Evolutionary conservation across 2,888 invertebrate genomes (phyloP).

Genomic region (Selenia dentaria): DNA sequence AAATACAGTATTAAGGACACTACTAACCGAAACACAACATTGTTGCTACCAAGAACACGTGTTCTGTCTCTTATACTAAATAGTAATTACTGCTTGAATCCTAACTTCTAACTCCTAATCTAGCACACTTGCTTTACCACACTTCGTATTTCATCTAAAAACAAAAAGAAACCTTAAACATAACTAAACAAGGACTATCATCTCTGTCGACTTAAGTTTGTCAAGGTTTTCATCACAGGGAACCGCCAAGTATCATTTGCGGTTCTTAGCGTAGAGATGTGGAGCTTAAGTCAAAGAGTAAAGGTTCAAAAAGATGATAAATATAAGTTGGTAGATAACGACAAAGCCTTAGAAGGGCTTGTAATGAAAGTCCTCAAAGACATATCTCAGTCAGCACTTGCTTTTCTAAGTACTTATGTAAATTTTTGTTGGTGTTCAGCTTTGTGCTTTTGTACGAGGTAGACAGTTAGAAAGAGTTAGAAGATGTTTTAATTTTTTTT

Average conservation of each 20-base stretch:
- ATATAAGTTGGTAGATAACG: conserved; percentile 4
- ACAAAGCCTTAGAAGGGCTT: conserved; percentile 8
- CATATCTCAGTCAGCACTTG: conserved; percentile 2
- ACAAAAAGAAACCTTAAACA: conserved; percentile 6
- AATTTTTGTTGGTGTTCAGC: conserved; percentile 5
- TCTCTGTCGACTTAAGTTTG: conserved; percentile 8
- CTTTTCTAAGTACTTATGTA: conserved; percentile 1
- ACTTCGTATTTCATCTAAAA: neutral
- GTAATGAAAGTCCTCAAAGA: conserved; percentile 10
- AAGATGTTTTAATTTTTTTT: too few species aligned
- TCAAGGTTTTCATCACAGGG: conserved; percentile 8
- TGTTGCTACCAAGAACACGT: too few species aligned
- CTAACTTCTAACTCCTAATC: conserved; percentile 24
- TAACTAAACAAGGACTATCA: neutral
- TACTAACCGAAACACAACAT: neutral
- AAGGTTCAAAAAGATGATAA: neutral
- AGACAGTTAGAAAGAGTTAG: too few species aligned
- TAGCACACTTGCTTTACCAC: conserved; percentile 9
- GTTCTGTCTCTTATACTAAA: too few species aligned
- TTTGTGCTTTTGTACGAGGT: too few species aligned
- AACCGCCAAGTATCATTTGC: neutral
- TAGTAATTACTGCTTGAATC: conserved; percentile 18
- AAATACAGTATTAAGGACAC: too few species aligned
- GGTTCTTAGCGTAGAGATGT: neutral
- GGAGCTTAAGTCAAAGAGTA: neutral